Percentiles rank a stretch among this genome's conserved stretches.
Conservation (phyloP, 2,113 vertebrate species). For the Argyrosomus japonicus region DNA sequence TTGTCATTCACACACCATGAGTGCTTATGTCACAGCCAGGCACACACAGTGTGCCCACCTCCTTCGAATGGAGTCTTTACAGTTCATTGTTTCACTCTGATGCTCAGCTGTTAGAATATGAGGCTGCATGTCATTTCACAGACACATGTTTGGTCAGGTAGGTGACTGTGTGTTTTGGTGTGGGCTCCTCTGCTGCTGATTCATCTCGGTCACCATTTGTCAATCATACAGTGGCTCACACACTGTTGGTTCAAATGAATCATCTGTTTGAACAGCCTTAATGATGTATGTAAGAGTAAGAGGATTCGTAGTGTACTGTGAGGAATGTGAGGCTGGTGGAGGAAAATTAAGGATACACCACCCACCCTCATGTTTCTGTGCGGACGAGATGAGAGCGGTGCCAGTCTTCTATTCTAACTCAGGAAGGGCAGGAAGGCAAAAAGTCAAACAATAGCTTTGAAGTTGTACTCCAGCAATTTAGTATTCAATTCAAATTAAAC, state of each 20-base stretch:
- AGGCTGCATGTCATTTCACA: neutral
- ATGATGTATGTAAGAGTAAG: conserved; percentile 11
- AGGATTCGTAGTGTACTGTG: conserved; percentile 17
- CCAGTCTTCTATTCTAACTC: no score
- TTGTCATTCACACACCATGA: conserved; percentile 18
- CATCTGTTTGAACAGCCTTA: conserved; percentile 66
- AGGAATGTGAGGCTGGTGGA: neutral
- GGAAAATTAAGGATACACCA: conserved; percentile 2
- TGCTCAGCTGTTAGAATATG: neutral
- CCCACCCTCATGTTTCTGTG: no score
- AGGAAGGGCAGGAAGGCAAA: neutral
- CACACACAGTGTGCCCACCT: neutral
- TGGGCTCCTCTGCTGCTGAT: conserved; percentile 55
- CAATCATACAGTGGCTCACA: conserved; percentile 25
- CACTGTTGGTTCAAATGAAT: conserved; percentile 69
- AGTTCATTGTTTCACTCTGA: no score
- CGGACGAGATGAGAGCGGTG: neutral
- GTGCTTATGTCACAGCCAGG: neutral
- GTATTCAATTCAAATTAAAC: neutral
- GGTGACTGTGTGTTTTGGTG: conserved; percentile 75
- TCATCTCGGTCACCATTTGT: conserved; percentile 39
- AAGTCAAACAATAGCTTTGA: no score
- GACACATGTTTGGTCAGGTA: conserved; percentile 36
- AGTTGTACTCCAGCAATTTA: neutral
- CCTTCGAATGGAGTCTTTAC: neutral